Evolutionary conservation across 2,797 vertebrate species (phyloP).

Genomic region (Microtus californicus): DNA sequence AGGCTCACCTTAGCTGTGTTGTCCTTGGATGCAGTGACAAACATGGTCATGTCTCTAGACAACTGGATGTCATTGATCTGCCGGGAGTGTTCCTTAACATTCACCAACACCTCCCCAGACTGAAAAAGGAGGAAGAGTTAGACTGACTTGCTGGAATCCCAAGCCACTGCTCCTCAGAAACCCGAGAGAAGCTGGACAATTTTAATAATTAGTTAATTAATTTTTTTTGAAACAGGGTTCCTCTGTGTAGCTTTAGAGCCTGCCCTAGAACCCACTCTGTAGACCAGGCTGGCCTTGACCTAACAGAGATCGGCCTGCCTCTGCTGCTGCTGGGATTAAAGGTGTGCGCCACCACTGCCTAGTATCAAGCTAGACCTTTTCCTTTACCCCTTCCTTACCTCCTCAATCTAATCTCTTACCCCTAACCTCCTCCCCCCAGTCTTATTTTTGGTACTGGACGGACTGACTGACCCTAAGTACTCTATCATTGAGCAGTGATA

Average conservation of each 20-base stretch:
- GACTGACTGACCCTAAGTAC: background rate
- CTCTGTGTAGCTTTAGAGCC: too few relatives aligned
- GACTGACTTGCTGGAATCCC: background rate
- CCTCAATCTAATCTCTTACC: background rate
- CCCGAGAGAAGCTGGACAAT: background rate
- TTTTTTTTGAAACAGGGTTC: too few relatives aligned
- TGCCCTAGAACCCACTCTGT: too few relatives aligned
- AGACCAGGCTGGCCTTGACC: too few relatives aligned
- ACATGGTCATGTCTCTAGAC: slow-evolving; percentile 96
- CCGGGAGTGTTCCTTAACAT: slow-evolving; percentile 95
- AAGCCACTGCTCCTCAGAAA: background rate
- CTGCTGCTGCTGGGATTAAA: too few relatives aligned
- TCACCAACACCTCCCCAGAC: slow-evolving; percentile 95
- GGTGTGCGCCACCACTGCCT: too few relatives aligned
- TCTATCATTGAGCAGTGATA: background rate
- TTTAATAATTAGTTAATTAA: too few relatives aligned
- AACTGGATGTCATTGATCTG: slow-evolving; percentile 99
- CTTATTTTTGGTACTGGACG: background rate
- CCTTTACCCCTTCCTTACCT: background rate
- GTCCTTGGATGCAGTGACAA: slow-evolving; percentile 98
- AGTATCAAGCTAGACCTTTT: background rate
- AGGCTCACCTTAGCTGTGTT: slow-evolving; percentile 94
- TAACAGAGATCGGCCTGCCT: too few relatives aligned
- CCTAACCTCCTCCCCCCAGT: background rate
- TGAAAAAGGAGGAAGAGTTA: slow-evolving; percentile 71